These are phyloP conservation scores for Camptogramma bilineatum DNA, from an alignment of 2,888 invertebrate species.

Conservation along the genomic window DNA sequence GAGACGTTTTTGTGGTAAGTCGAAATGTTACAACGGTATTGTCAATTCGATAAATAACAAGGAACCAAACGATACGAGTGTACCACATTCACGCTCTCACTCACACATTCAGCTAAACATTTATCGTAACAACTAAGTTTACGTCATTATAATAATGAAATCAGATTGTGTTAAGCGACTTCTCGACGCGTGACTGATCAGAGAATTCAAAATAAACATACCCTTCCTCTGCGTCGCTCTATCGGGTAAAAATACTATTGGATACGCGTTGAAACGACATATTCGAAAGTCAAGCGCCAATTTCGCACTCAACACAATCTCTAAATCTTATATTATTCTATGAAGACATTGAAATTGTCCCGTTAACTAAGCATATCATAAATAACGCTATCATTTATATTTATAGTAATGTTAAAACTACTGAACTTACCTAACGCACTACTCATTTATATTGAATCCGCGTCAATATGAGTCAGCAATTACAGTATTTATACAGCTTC, in stretches of 20 bases:
- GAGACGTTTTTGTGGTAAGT: slow-evolving; percentile 15
- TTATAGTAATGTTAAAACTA: slow-evolving; percentile 76
- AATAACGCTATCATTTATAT: slow-evolving; percentile 81
- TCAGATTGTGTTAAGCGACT: slow-evolving; percentile 68
- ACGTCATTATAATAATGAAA: slow-evolving; percentile 77
- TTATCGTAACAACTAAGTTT: slow-evolving; percentile 84
- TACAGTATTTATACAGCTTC: slow-evolving; percentile 73
- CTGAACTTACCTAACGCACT: slow-evolving; percentile 73
- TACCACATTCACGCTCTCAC: slow-evolving; percentile 80
- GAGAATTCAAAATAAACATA: too few species aligned
- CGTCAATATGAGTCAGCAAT: slow-evolving; percentile 73
- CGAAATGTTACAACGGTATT: slow-evolving; percentile 50
- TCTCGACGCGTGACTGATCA: slow-evolving; percentile 73
- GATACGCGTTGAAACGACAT: slow-evolving; percentile 6
- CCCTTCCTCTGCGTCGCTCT: too few species aligned
- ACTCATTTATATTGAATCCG: slow-evolving; percentile 73
- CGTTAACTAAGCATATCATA: slow-evolving; percentile 80
- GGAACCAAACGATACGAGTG: slow-evolving; percentile 71
- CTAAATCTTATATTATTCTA: slow-evolving; percentile 76
- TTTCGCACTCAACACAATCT: slow-evolving; percentile 66
- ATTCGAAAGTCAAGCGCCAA: slow-evolving; percentile 76
- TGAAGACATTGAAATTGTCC: slow-evolving; percentile 76
- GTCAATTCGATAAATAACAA: slow-evolving; percentile 59
- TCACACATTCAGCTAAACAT: slow-evolving; percentile 84
- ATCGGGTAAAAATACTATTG: slow-evolving; percentile 28